Evolutionary conservation across 2,888 invertebrate species (phyloP).

Genomic region (Drosophila monieri): DNA sequence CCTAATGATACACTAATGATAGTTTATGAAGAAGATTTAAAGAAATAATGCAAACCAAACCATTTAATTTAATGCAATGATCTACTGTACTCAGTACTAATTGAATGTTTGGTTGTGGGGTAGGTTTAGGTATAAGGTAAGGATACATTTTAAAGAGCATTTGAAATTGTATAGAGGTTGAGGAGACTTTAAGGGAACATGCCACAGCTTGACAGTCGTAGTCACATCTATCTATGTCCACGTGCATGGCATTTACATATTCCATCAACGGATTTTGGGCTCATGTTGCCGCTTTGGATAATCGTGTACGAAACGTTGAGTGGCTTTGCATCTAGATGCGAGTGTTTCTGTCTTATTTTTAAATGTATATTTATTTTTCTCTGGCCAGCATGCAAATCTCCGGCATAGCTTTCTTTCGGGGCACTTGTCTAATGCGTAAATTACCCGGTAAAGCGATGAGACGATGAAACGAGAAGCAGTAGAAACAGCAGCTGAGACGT

Average conservation of each 20-base stretch:
- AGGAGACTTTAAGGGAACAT: not conserved
- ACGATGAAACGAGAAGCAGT: constrained; percentile 11
- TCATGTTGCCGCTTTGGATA: constrained; percentile 31
- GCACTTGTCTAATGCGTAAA: constrained; percentile 73
- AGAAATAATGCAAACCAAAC: no score
- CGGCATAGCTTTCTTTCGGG: constrained; percentile 67
- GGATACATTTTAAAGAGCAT: not conserved
- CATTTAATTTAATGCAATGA: not conserved
- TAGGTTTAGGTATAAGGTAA: not conserved
- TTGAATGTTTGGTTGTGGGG: no score
- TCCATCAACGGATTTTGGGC: constrained; percentile 38
- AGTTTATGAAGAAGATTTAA: not conserved
- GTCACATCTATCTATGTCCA: constrained; percentile 53
- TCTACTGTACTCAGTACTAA: no score
- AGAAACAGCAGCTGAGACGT: constrained; percentile 29
- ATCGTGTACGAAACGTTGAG: constrained; percentile 25
- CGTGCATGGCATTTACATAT: constrained; percentile 64
- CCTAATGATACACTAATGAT: not conserved
- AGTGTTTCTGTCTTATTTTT: constrained; percentile 19
- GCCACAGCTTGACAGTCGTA: constrained; percentile 14
- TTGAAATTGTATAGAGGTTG: not conserved
- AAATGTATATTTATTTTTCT: constrained; percentile 14
- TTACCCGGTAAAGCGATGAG: constrained; percentile 51
- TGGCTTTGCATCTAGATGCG: constrained; percentile 63
- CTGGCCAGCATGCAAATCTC: constrained; percentile 64